Evolutionary conservation across 2,888 invertebrate genomes (phyloP), one percentile per base, ranked within the genome.

Genomic region (Suillia variegata): DNA sequence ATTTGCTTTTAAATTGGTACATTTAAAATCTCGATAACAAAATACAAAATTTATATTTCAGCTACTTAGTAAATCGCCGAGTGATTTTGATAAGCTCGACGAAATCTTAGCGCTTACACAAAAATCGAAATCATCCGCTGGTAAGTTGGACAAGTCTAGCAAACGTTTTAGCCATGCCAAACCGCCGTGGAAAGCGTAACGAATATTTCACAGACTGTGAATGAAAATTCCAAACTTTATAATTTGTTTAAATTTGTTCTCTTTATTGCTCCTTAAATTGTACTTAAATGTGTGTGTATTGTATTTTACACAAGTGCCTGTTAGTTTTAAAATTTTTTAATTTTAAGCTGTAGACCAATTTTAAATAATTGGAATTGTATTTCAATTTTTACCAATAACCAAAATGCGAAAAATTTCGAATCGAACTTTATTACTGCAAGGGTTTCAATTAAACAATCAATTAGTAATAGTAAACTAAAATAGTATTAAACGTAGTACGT

Each of bases 1-100:
- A 12, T 76, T 87, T 15, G 6, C 15, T n/a, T 2, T 15, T 49
- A 15, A 33, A 33, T 24, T 13, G 1, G 2, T 47, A 31, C 48
- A 34, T 22, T 47, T 33, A 18, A n/a, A 24, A 33, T 38, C 10
- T 26, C 10, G 6, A 4, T n/a, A 12, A 24, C 5, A 17, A 31
- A 22, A 22, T 33, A 20, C 21, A 50, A 34, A 45, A 33, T 47
- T 24, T 33, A 45, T 13, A 38, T 38, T 38, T 38, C 77, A 86
- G 86, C 73, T 87, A 12, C 76, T 87, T 15, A 84, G 84, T 17
- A 87, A 86, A 70, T 84, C 85, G 0, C 84, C 85, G 2, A 73
- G 77, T 58, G 81, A 82, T 61, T 73, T 80, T 42, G 81, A 82
- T 60, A 76, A 76, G 54, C 68, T 82, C 2, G 76, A 81, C 49